Base-by-base conservation (phyloP, 2,888 invertebrate species). In the Choreutis nemorana region DNA sequence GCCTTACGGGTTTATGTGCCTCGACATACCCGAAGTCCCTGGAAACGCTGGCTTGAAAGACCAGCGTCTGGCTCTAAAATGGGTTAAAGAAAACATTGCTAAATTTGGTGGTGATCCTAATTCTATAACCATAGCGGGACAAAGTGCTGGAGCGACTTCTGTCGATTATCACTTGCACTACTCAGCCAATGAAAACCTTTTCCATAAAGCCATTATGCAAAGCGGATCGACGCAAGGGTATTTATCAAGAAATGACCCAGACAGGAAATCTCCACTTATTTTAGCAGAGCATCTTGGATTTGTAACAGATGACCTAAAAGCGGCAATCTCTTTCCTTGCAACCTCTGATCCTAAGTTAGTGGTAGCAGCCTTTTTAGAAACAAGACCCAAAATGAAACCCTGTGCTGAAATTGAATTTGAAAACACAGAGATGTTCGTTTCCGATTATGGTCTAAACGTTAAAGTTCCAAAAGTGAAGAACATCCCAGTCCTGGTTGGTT, bases 41-140 rank as follows among this genome's bases (percentile, higher is more conserved):
- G 68, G 66, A 1, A 68, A 68, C 31, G 63, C 65, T 35, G 68
- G 65, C 0, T 31, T 70, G 0, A 68, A 65, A 34, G 68, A 68
- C 34, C 67, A 66, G 37, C 28, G 45, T 3, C 30, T 46, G 22
- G 68, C 65, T 2, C 37, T 68, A 7, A 45, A 50, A 31, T 70
- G 67, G 68, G 38, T 68, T 1, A 63, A 56, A 26, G 37, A 53
- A 1, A 59, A 68, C 13, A 66, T 68, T 23, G 54, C 42, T 25
- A 40, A 55, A 1, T 70, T 70, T 36, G 64, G 66, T 4, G 70
- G 68, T 7, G 56, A 68, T 31, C 33, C 34, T 1, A 42, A 48
- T 13, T 43, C 55, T 35, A 56, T 68, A 11, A 66, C 68, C 1
- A 30, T 68, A 30, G 51, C 49, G 31, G 68, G 67, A 2, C 53